phyloP scores from a whole-genome alignment of 2,888 invertebrate species.

The Helleia helle region DNA sequence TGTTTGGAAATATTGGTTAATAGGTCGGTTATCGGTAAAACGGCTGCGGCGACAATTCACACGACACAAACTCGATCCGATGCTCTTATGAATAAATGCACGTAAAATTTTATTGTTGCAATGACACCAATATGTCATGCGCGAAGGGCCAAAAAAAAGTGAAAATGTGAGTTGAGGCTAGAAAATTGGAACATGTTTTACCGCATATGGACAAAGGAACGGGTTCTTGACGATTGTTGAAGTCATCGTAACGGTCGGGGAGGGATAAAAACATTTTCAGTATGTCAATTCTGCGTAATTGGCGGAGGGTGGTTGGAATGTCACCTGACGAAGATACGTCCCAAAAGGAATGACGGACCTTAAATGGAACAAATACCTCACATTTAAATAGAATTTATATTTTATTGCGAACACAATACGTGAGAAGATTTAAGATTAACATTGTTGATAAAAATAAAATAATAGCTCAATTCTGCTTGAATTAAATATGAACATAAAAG shows the following conservation, averaged over 20 bases:
- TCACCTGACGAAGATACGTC: conserved; percentile 48
- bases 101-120: conserved; percentile 62
- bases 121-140: conserved; percentile 60
- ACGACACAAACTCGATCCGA: conserved; percentile 31
- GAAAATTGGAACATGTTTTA: conserved; percentile 59
- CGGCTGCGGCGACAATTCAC: conserved; percentile 29
- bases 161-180: conserved; percentile 49
- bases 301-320: conserved; percentile 58
- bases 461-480: conserved; percentile 5
- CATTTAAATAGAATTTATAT: conserved; percentile 57
- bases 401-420: conserved; percentile 26
- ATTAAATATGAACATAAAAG: conserved; percentile 2
- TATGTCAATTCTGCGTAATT: conserved; percentile 52
- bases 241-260: conserved; percentile 54
- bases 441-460: neutral
- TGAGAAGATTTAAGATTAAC: conserved; percentile 1
- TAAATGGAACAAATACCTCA: conserved; percentile 43
- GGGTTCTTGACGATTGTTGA: conserved; percentile 57
- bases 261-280: conserved; percentile 47
- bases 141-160: conserved; percentile 47
- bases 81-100: conserved; percentile 48
- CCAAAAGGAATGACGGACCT: conserved; percentile 51
- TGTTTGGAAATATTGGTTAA: conserved; percentile 55
- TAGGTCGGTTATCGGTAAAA: conserved; percentile 60
- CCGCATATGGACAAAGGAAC: conserved; percentile 44